phyloP scores from a whole-genome alignment of 2,113 vertebrate genomes.

The Suncus etruscus region DNA sequence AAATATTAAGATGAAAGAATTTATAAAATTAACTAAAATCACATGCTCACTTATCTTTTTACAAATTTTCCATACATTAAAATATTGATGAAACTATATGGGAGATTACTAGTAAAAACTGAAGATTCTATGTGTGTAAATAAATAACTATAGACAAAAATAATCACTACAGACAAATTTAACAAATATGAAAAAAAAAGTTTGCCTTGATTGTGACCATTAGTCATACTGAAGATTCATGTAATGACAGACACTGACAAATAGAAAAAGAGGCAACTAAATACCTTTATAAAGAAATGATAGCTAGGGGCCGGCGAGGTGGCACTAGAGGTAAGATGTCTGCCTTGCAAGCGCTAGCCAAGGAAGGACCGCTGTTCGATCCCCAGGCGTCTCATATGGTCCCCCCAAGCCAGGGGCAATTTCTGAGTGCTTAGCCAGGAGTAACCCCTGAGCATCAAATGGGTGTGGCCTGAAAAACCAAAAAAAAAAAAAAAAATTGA shows the following conservation, averaged over 20 bases:
- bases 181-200: background rate
- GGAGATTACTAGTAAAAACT: background rate
- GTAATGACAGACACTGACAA: constrained; percentile 8
- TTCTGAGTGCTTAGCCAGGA: too few species aligned
- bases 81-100: background rate
- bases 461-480: background rate
- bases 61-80: constrained; percentile 13
- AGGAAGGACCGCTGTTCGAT: too few species aligned
- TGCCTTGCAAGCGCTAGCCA: too few species aligned
- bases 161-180: background rate
- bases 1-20: constrained; percentile 1
- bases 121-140: background rate
- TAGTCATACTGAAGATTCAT: constrained; percentile 50
- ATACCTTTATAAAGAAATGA: background rate
- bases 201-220: background rate
- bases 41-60: constrained; percentile 5
- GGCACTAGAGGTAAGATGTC: too few species aligned
- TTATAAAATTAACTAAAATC: background rate
- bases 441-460: too few species aligned
- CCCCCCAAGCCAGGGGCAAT: too few species aligned
- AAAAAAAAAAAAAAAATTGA: background rate
- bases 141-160: background rate
- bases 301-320: too few species aligned
- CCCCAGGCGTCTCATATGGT: too few species aligned
- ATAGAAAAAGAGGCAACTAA: background rate